These are phyloP conservation scores for Crypturellus tataupa DNA, from an alignment of 2,797 vertebrate species.

Conservation along the genomic window DNA sequence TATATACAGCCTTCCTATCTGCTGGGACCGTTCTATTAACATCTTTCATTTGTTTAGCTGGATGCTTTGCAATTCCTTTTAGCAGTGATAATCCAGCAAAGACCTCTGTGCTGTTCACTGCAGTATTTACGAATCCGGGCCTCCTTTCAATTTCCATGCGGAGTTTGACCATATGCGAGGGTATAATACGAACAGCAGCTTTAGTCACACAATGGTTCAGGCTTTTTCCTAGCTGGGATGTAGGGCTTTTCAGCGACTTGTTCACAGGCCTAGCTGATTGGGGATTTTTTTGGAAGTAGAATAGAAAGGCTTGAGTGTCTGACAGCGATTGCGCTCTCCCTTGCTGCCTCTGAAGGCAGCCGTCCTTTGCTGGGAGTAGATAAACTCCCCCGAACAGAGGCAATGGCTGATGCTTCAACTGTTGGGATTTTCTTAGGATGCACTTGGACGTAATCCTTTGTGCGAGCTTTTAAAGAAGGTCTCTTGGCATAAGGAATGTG, in stretches of 20 bases:
- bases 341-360: neutral
- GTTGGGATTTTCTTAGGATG: neutral
- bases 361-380: neutral
- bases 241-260: slow-evolving; percentile 2
- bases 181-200: neutral
- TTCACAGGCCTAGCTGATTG: neutral
- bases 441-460: neutral
- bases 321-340: neutral
- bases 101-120: slow-evolving; percentile 52
- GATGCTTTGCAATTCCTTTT: slow-evolving; percentile 64
- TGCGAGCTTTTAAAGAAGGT: neutral
- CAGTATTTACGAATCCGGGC: slow-evolving; percentile 65
- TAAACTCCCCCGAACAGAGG: neutral
- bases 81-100: slow-evolving; percentile 65
- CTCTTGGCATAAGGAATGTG: no score
- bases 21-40: slow-evolving; percentile 56
- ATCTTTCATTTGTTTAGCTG: slow-evolving; percentile 60
- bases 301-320: neutral
- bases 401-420: accelerated
- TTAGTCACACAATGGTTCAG: neutral
- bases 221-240: slow-evolving; percentile 11
- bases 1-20: slow-evolving; percentile 32
- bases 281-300: slow-evolving; percentile 8
- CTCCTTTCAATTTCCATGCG: slow-evolving; percentile 34
- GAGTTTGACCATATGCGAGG: slow-evolving; percentile 32